These are phyloP conservation scores for Plutella xylostella DNA, from an alignment of 2,888 invertebrate genomes.

Conservation along the genomic window DNA sequence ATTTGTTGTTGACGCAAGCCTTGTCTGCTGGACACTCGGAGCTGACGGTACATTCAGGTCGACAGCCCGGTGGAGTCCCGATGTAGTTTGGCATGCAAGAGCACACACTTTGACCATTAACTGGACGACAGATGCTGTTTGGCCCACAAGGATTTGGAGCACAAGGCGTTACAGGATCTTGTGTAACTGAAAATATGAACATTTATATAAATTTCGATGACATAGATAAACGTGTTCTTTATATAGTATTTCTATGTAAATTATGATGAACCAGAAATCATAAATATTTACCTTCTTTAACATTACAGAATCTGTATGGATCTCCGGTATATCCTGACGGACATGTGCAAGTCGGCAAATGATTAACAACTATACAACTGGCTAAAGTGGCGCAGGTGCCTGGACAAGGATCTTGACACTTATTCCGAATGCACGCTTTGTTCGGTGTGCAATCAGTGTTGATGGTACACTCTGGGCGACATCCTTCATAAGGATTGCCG, in stretches of 20 bases:
- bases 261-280: no score
- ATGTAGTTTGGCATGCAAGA: slow-evolving; percentile 78
- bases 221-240: no score
- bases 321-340: slow-evolving; percentile 77
- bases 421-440: slow-evolving; percentile 77
- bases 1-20: slow-evolving; percentile 83
- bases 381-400: slow-evolving; percentile 81
- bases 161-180: slow-evolving; percentile 68
- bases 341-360: slow-evolving; percentile 78
- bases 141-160: slow-evolving; percentile 80
- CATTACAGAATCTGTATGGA: slow-evolving; percentile 74
- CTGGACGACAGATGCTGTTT: slow-evolving; percentile 78
- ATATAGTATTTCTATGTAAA: no score
- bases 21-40: slow-evolving; percentile 79
- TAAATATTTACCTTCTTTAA: no score
- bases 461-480: slow-evolving; percentile 79
- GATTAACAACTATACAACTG: slow-evolving; percentile 77
- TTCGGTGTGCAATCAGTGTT: slow-evolving; percentile 79
- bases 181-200: slow-evolving; percentile 28
- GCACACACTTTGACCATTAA: slow-evolving; percentile 79
- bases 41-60: slow-evolving; percentile 83
- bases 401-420: slow-evolving; percentile 83
- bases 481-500: slow-evolving; percentile 84
- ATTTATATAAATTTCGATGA: no score
- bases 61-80: slow-evolving; percentile 81